Conservation (phyloP, 2,797 vertebrate species). For the Lerista edwardsae region DNA sequence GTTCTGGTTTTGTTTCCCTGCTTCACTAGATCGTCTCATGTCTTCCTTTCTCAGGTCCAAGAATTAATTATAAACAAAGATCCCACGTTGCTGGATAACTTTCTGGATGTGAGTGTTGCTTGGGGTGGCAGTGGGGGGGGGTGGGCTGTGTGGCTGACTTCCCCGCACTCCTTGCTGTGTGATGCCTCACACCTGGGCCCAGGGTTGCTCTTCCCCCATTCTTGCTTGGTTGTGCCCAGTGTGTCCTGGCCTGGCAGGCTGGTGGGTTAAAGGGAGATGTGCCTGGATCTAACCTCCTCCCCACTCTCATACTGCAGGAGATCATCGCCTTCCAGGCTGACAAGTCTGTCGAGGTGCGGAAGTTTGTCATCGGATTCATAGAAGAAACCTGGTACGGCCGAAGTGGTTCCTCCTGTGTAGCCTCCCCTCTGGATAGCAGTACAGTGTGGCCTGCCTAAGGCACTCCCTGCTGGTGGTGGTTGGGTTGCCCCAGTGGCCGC, state of each 20-base stretch:
- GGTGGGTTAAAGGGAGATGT: no score
- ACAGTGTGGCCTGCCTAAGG: neutral
- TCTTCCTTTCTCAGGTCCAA: conserved; percentile 81
- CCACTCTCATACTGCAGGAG: conserved; percentile 77
- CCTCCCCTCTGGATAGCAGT: no score
- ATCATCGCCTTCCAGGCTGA: conserved; percentile 95
- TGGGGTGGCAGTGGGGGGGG: no score
- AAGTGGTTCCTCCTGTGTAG: rapidly evolving
- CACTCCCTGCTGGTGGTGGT: neutral
- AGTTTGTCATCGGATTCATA: conserved; percentile 95
- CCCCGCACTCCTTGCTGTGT: no score
- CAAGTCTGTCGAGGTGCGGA: conserved; percentile 91
- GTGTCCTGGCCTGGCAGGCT: no score
- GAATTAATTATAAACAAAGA: conserved; percentile 96
- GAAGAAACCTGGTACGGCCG: conserved; percentile 90
- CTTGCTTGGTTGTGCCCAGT: neutral
- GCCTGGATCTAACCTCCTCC: neutral
- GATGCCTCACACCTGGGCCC: neutral
- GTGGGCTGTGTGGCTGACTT: no score
- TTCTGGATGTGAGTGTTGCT: conserved; percentile 86
- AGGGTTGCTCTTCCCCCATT: neutral
- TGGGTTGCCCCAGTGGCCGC: no score
- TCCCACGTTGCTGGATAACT: conserved; percentile 92
- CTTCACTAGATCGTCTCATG: neutral
- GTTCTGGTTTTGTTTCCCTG: neutral